Base-by-base conservation (phyloP, 2,888 invertebrate genomes). In the Rambutsinella grinnellia region DNA sequence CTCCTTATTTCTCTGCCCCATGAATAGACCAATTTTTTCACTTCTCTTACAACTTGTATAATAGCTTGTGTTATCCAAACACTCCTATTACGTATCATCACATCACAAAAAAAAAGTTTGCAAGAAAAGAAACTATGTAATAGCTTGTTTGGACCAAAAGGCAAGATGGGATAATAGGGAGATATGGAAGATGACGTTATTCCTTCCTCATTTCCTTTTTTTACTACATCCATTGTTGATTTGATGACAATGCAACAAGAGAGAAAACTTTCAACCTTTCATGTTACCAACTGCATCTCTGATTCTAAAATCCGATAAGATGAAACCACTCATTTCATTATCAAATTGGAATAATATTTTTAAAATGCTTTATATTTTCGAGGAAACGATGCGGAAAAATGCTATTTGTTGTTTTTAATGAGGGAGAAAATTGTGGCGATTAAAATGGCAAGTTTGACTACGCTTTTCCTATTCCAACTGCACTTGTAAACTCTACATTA, bases 401-500 rank as follows among this genome's bases (percentile, higher is more conserved):
- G 13, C 44, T 44, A 44, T 44, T 13, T 44, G 44, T 10, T 44
- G 49, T 13, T 49, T 17, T 13, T 36, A 49, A n/a, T 49, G 21
- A 54, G 54, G 54, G 21, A 56, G 19, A n/a, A n/a, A n/a, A 49
- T 15, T 17, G 49, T 13, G 49, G n/a, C n/a, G 24, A n/a, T n/a
- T n/a, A n/a, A n/a, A n/a, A n/a, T n/a, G n/a, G n/a, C n/a, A n/a
- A 53, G 53, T 23, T 53, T 53, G 24, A 21, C 53, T 53, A 53
- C 53, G 53, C 19, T 53, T 53, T 17, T 17, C 53, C 24, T 53
- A 24, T 53, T 53, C 19, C 24, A 24, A 21, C 27, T 26, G 56
- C 56, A 56, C 27, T 24, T n/a, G 24, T 27, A 56, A 26, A 49
- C n/a, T 49, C n/a, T 56, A 17, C 27, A 56, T 56, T 56, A 56